Percentiles rank a stretch among this genome's conserved stretches.
These are phyloP conservation scores for Oncorhynchus mykiss DNA, from an alignment of 2,113 vertebrate species.

Conservation along the genomic window DNA sequence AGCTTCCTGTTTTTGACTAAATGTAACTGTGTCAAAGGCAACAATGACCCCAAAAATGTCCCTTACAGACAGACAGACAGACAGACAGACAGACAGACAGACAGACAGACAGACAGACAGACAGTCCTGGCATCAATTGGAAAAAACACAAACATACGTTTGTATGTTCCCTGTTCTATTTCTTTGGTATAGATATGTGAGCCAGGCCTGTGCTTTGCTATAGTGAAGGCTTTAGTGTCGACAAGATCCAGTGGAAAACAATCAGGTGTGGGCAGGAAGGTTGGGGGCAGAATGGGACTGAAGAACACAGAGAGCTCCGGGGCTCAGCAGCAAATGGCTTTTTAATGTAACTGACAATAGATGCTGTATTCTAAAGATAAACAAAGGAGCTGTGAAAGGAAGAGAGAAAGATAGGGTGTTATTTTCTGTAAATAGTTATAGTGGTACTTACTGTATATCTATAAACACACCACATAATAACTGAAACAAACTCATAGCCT, in stretches of 20 bases:
- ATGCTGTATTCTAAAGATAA: constrained; percentile 17
- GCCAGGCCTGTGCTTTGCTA: no score
- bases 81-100: neutral
- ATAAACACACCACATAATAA: neutral
- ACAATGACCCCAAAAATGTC: constrained; percentile 10
- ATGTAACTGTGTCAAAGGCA: constrained; percentile 70
- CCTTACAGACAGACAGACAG: neutral
- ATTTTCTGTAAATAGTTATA: neutral
- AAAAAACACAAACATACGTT: neutral
- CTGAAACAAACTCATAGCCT: constrained; percentile 1
- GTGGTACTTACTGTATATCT: neutral
- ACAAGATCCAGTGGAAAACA: neutral
- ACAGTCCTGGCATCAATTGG: neutral
- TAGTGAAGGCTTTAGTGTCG: neutral
- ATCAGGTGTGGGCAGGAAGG: neutral
- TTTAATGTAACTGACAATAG: constrained; percentile 36
- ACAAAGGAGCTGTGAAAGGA: neutral
- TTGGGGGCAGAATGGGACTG: neutral
- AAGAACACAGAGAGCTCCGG: constrained; percentile 12
- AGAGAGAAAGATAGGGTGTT: neutral
- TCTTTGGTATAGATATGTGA: no score
- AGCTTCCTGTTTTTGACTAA: constrained; percentile 74
- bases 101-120: neutral
- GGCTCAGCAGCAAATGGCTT: constrained; percentile 22
- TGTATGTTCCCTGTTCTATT: no score